phyloP scores from a whole-genome alignment of 2,888 invertebrate genomes.

The Agriopis aurantiaria region DNA sequence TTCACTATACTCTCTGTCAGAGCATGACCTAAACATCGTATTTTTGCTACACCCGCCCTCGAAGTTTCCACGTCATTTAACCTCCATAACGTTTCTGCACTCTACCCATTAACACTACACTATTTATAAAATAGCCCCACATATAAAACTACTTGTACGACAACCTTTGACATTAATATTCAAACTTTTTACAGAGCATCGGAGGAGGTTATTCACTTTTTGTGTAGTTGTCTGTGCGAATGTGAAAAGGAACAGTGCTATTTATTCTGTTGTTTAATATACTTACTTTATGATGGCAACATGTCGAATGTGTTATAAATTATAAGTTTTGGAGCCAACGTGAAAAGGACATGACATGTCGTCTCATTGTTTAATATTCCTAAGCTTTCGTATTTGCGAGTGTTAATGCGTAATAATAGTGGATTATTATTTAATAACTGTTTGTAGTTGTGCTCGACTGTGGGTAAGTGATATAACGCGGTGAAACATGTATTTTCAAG shows the following conservation, averaged over 20 bases:
- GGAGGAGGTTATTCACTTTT: slow-evolving; percentile 47
- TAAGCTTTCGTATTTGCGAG: too few species aligned
- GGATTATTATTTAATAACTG: too few species aligned
- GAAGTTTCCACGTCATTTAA: slow-evolving; percentile 76
- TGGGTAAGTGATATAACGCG: too few species aligned
- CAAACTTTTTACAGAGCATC: slow-evolving; percentile 57
- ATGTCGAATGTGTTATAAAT: neutral
- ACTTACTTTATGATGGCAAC: neutral
- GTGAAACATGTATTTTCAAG: too few species aligned
- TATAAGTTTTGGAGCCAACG: too few species aligned
- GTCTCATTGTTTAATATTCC: too few species aligned
- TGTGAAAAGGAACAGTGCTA: slow-evolving; percentile 48
- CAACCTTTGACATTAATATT: slow-evolving; percentile 66
- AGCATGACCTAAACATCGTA: slow-evolving; percentile 52
- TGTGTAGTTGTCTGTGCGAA: slow-evolving; percentile 46
- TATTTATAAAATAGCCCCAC: slow-evolving; percentile 40
- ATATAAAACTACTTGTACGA: slow-evolving; percentile 30
- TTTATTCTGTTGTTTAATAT: neutral
- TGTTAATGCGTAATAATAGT: too few species aligned
- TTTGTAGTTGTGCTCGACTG: too few species aligned
- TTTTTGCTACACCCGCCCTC: slow-evolving; percentile 54
- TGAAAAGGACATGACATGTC: too few species aligned
- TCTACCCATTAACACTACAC: slow-evolving; percentile 24
- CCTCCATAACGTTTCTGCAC: slow-evolving; percentile 69
- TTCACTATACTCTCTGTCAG: slow-evolving; percentile 2